Evolutionary conservation across 2,113 vertebrate genomes (phyloP).

Genomic region (Aldabrachelys gigantea): DNA sequence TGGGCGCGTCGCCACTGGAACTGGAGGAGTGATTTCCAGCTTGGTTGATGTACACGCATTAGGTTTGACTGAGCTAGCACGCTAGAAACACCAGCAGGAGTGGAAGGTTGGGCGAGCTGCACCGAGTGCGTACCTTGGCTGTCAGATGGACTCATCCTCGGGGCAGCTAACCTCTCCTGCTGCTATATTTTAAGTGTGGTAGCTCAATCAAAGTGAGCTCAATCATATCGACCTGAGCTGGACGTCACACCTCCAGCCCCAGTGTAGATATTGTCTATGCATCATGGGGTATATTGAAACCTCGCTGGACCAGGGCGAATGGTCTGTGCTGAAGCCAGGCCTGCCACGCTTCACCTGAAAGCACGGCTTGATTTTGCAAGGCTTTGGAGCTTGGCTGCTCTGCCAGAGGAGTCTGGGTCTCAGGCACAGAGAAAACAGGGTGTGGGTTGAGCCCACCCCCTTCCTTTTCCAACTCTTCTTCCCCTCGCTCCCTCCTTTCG

Average conservation of each 20-base stretch:
- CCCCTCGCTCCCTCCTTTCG: rapidly evolving
- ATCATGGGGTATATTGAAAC: not conserved
- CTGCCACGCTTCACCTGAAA: not conserved
- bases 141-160: not conserved
- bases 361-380: rapidly evolving
- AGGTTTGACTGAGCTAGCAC: not conserved
- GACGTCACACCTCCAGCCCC: not conserved
- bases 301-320: not conserved
- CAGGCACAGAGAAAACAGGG: not conserved
- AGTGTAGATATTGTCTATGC: not conserved
- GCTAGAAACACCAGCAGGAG: not conserved
- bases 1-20: not conserved
- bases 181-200: not conserved
- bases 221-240: not conserved
- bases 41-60: not conserved
- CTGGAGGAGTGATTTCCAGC: not conserved
- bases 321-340: not conserved
- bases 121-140: not conserved
- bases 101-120: not conserved
- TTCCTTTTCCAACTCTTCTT: not conserved
- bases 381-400: rapidly evolving
- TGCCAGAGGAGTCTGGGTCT: rapidly evolving
- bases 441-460: not conserved
- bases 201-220: not conserved
- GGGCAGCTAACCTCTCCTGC: not conserved